Evolutionary conservation across 2,113 vertebrate species (phyloP).

Genomic region (Dryoscopus gambensis): DNA sequence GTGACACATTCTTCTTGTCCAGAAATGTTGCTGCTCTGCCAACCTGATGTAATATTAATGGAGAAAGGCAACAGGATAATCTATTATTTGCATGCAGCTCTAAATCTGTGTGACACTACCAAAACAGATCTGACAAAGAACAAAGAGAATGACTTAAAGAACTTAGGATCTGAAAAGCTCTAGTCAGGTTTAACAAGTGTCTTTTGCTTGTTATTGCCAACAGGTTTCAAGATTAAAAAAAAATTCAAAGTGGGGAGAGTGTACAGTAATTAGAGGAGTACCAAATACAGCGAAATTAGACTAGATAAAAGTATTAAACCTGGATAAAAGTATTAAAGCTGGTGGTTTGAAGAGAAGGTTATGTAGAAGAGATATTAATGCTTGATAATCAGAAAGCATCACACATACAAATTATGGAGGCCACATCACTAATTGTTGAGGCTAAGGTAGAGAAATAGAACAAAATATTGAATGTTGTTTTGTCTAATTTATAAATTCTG

Average conservation of each 20-base stretch:
- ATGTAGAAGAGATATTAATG: neutral
- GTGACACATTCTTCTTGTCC: neutral
- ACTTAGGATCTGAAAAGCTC: constrained; percentile 13
- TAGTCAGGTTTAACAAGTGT: constrained; percentile 19
- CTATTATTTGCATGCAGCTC: constrained; percentile 8
- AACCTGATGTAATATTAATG: constrained; percentile 8
- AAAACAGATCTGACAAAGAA: constrained; percentile 26
- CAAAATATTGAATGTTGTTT: neutral
- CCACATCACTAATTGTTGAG: neutral
- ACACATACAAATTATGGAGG: neutral
- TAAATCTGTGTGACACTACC: neutral
- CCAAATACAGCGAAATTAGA: neutral
- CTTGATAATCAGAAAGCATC: neutral
- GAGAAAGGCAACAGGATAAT: constrained; percentile 5
- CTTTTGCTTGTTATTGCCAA: constrained; percentile 15
- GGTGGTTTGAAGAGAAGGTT: neutral
- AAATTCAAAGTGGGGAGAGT: neutral
- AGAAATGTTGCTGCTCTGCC: neutral
- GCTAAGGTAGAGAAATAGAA: neutral
- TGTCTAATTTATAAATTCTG: neutral
- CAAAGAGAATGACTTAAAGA: constrained; percentile 19
- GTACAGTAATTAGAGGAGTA: neutral
- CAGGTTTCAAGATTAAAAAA: neutral
- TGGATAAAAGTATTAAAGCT: neutral
- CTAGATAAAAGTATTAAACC: neutral